Evolutionary conservation across 1,140 invertebrate genomes (phyloP).

Genomic region (Drosophila nannoptera): DNA sequence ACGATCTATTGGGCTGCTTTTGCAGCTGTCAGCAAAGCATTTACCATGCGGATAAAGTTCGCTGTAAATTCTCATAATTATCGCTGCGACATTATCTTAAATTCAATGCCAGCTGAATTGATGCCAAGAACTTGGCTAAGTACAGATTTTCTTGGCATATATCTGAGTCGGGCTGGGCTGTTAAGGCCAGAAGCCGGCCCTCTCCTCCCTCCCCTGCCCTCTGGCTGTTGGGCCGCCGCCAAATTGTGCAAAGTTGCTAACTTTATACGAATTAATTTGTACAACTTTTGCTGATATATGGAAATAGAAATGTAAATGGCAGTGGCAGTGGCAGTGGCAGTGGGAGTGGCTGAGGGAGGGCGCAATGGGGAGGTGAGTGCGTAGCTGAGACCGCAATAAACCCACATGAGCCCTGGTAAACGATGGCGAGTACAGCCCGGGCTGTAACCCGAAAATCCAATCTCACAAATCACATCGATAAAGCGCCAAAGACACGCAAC

Average conservation of each 20-base stretch:
- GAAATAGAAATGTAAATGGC: conserved; percentile 6
- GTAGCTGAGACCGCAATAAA: conserved; percentile 65
- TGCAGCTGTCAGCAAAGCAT: background rate
- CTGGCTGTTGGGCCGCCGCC: conserved; percentile 39
- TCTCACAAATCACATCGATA: conserved; percentile 76
- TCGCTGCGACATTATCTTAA: conserved; percentile 2
- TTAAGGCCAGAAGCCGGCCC: conserved; percentile 10
- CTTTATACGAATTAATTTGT: conserved; percentile 71
- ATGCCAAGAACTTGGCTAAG: conserved; percentile 48
- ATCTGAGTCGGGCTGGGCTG: conserved; percentile 35
- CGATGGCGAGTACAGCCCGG: conserved; percentile 34
- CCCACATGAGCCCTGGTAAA: conserved; percentile 66
- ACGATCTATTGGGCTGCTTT: no score
- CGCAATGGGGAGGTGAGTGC: conserved; percentile 6
- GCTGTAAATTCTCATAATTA: conserved; percentile 7
- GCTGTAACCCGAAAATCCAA: conserved; percentile 55
- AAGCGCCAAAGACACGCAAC: conserved; percentile 71
- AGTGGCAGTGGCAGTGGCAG: no score
- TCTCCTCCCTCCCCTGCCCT: background rate
- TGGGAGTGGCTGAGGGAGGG: no score
- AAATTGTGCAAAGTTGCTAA: conserved; percentile 69
- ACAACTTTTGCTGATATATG: conserved; percentile 60
- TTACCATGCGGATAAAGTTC: background rate
- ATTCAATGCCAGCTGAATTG: conserved; percentile 41
- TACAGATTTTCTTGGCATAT: conserved; percentile 39